Evolutionary conservation across 1,140 invertebrate species (phyloP), one percentile per base, ranked within the genome.

Genomic region (Drosophila pandora): DNA sequence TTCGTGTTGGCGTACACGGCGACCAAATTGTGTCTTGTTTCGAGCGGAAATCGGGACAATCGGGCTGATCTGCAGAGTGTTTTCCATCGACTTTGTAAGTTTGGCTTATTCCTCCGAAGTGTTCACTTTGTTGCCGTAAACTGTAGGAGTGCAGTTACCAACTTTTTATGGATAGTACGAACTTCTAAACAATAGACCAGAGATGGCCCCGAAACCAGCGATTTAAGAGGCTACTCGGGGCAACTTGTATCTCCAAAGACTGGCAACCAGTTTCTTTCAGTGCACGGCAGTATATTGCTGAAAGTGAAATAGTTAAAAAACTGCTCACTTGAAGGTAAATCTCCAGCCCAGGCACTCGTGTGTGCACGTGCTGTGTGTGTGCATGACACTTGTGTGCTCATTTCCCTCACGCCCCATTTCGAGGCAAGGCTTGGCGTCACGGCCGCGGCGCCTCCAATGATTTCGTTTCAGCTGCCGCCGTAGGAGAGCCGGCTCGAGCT

Each of bases 241-340:
- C 17, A 17, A 17, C 17, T 17, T 17, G 0, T 17, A 17, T 17
- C 17, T 17, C 17, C 17, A 17, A 17, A 17, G 17, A 17, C 17
- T 17, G 0, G 17, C 17, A 17, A 17, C 17, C 17, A 17, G 25
- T 58, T 45, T 54, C 52, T 41, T 48, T 50, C 28, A 21, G 39
- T 48, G 41, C 39, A 7, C 21, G n/a, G 23, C 34, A n/a, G 45
- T 53, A 39, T 23, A 30, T 39, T 63, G 58, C 53, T 62, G 39
- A 84, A 87, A 87, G 82, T 87, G 74, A 85, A 85, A 87, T 82
- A 73, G 81, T 81, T 87, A 63, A 72, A 80, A 85, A 79, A 82
- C 81, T 85, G 81, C 69, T 85, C 81, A 81, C 82, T 85, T 87
- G 69, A 81, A 87, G 81, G 82, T 87, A 81, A 85, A 85, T 74